Conservation (phyloP, 2,113 vertebrate species). For the Xyliphius kryptos region DNA sequence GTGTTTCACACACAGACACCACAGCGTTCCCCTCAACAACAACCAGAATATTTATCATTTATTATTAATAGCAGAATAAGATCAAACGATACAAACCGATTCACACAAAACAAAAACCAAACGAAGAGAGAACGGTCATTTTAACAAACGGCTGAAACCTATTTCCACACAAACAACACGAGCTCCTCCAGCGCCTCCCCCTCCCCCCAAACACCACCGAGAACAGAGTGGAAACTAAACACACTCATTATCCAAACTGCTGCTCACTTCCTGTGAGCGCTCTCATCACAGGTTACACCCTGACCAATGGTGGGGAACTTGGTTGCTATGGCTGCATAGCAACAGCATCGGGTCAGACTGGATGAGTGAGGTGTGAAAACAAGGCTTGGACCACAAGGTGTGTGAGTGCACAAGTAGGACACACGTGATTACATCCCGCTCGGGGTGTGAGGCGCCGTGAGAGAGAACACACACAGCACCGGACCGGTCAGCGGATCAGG, state of each 20-base stretch:
- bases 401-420: slow-evolving; percentile 41
- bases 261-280: slow-evolving; percentile 24
- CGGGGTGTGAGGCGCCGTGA: too few species aligned
- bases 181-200: neutral
- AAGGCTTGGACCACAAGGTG: slow-evolving; percentile 38
- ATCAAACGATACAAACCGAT: too few species aligned
- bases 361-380: slow-evolving; percentile 26
- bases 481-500: too few species aligned
- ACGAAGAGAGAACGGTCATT: too few species aligned
- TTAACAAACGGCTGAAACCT: too few species aligned
- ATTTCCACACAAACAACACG: too few species aligned
- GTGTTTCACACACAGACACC: too few species aligned
- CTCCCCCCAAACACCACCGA: slow-evolving; percentile 4
- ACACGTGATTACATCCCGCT: slow-evolving; percentile 45
- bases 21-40: too few species aligned
- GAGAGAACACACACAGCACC: too few species aligned
- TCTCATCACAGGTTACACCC: slow-evolving; percentile 36
- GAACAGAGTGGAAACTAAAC: slow-evolving; percentile 20
- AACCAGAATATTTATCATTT: too few species aligned
- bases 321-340: slow-evolving; percentile 62
- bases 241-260: slow-evolving; percentile 33
- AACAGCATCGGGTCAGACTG: slow-evolving; percentile 55
- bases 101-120: too few species aligned
- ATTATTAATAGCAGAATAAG: too few species aligned
- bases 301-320: slow-evolving; percentile 52